Conservation (phyloP, 2,113 vertebrate species). For the Prionailurus viverrinus region DNA sequence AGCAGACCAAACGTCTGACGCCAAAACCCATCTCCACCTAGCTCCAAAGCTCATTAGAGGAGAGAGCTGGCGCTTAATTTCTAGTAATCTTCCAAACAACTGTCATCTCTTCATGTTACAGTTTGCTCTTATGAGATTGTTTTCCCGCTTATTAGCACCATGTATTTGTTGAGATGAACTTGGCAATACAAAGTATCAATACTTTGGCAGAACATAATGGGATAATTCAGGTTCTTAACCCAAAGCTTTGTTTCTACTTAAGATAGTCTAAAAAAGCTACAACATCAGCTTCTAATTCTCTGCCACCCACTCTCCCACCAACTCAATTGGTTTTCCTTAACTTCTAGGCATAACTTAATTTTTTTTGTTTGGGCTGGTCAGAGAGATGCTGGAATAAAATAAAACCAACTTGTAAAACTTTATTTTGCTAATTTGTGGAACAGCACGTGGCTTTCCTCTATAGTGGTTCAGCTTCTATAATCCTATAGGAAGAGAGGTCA, state of each 20-base stretch:
- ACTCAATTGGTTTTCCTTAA: background rate
- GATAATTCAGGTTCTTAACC: background rate
- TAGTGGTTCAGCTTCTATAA: background rate
- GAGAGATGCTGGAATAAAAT: constrained; percentile 32
- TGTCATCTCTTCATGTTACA: background rate
- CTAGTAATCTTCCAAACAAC: background rate
- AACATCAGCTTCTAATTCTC: background rate
- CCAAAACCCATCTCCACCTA: background rate
- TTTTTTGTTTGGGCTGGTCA: background rate
- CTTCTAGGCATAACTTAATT: background rate
- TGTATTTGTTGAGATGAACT: background rate
- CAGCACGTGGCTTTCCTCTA: background rate
- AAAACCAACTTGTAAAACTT: background rate
- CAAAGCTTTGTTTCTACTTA: constrained; percentile 28
- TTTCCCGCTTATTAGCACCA: background rate
- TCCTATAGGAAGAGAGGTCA: background rate
- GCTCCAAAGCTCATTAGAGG: background rate
- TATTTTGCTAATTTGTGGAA: background rate
- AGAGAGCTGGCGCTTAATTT: background rate
- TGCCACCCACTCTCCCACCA: background rate
- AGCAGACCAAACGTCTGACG: background rate
- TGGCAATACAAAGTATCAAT: background rate
- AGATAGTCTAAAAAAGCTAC: background rate
- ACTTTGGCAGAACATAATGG: background rate
- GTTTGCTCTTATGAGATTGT: background rate